Base-by-base conservation (phyloP, 2,888 invertebrate genomes). In the Cheilosia vernalis region DNA sequence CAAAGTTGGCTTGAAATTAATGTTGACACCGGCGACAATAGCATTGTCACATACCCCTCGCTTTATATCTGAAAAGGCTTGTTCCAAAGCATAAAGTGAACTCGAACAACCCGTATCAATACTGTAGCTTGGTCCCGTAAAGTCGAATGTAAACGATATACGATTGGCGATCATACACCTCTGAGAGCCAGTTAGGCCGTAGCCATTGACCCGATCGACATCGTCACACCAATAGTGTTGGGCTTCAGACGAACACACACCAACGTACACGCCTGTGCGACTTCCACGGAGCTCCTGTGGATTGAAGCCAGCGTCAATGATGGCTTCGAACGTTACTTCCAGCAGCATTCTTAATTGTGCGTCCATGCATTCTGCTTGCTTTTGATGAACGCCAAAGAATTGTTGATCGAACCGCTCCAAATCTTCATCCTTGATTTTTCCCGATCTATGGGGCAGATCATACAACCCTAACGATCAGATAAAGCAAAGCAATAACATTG, bases 101-200 rank as follows among this genome's bases (percentile, higher is more conserved):
- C 98, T 98, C 0, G 99, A 99, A 92, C 99, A 99, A 7, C 99
- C 99, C 2, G 99, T 99, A 93, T 99, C 99, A 61, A 99, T 93
- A 40, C 98, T 96, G 92, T 96, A 98, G 91, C 98, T 98, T 10
- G 99, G 99, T 2, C 99, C 98, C 90, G 95, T 96, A 87, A 99
- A 96, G 91, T 99, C 98, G 92, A 99, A 99, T 61, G 98, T 96
- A 93, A 96, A 99, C 0, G 98, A 99, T 84, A 99, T 94, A 89
- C 99, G 95, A 93, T 99, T 99, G 83, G 99, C 96, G 93, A 99
- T 98, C 99, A 99, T 99, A 80, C 98, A 97, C 67, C 97, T 94
- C 88, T 97, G 96, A 92, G 98, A 98, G 58, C 99, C 99, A 2
- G 97, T 98, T 90, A 99, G 94, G 78, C 96, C 97, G 92, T 99